Evolutionary conservation across 2,113 vertebrate species (phyloP).

Genomic region (Scatophagus argus): DNA sequence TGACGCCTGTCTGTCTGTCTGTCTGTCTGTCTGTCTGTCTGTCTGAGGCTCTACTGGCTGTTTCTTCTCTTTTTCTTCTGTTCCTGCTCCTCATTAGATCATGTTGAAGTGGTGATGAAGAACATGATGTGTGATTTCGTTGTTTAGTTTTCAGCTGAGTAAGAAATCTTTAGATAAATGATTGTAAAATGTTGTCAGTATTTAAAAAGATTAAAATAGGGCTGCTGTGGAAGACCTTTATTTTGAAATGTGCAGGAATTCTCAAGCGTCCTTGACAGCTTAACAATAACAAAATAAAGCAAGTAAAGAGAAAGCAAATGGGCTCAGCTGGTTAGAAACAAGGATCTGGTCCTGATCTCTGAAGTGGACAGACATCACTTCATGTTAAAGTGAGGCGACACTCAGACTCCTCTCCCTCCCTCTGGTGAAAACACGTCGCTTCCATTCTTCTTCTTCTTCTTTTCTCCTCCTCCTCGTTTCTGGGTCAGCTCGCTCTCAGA

Average conservation of each 20-base stretch:
- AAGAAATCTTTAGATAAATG: too few species aligned
- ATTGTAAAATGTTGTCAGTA: too few species aligned
- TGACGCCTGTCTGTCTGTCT: constrained; percentile 16
- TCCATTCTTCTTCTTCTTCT: constrained; percentile 41
- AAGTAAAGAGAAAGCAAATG: too few species aligned
- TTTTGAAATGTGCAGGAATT: background rate
- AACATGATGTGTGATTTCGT: too few species aligned
- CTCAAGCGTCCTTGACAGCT: too few species aligned
- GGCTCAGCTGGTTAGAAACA: too few species aligned
- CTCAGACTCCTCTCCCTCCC: constrained; percentile 35
- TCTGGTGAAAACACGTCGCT: constrained; percentile 35
- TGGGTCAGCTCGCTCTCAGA: constrained; percentile 28
- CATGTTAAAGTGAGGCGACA: constrained; percentile 11
- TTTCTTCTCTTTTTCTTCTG: background rate
- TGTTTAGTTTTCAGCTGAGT: too few species aligned
- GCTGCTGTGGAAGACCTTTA: background rate
- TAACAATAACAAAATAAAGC: too few species aligned
- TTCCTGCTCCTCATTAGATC: too few species aligned
- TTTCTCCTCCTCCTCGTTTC: constrained; percentile 43
- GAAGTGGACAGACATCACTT: background rate
- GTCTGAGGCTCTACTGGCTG: too few species aligned
- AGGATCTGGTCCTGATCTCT: too few species aligned
- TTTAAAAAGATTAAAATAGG: background rate
- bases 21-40: constrained; percentile 8
- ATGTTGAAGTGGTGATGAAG: too few species aligned